phyloP scores from a whole-genome alignment of 92 coral and sea anemone species.

The Siderastrea siderea region DNA sequence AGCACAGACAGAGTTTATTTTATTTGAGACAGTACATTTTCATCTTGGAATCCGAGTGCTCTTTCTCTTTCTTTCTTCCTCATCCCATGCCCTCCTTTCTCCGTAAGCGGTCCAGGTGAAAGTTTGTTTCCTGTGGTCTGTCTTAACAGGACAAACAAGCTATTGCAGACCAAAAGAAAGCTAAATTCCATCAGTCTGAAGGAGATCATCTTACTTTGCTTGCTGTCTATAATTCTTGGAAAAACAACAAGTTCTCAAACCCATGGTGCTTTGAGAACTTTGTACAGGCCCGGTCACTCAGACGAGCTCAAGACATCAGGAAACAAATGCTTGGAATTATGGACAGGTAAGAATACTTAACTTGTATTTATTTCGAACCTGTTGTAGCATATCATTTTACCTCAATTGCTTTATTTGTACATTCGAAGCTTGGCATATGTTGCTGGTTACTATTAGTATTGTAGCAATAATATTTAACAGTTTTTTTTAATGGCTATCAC shows the following conservation, averaged over 20 bases:
- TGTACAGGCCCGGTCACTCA: constrained; percentile 98
- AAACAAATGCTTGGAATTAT: constrained; percentile 98
- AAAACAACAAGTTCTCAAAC: constrained; percentile 97
- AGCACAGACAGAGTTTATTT: too few relatives aligned
- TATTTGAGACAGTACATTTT: too few relatives aligned
- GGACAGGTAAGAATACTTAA: constrained; percentile 85
- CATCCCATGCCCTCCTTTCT: neutral
- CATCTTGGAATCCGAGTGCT: too few relatives aligned
- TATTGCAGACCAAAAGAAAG: constrained; percentile 98
- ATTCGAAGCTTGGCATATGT: too few relatives aligned
- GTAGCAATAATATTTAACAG: too few relatives aligned
- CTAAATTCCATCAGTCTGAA: constrained; percentile 98
- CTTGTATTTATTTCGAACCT: too few relatives aligned
- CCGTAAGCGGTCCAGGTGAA: neutral
- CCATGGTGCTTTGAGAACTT: constrained; percentile 99
- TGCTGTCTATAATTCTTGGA: constrained; percentile 99
- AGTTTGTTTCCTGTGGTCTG: neutral
- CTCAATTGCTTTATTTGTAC: too few relatives aligned
- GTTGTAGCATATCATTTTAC: too few relatives aligned
- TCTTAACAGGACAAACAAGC: constrained; percentile 94
- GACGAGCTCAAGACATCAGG: constrained; percentile 98
- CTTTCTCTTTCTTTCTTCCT: neutral
- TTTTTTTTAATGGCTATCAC: too few relatives aligned
- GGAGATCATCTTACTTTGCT: constrained; percentile 97
- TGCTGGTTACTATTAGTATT: too few relatives aligned